Conservation (phyloP, 2,113 vertebrate genomes). For the Actinemys pallida region DNA sequence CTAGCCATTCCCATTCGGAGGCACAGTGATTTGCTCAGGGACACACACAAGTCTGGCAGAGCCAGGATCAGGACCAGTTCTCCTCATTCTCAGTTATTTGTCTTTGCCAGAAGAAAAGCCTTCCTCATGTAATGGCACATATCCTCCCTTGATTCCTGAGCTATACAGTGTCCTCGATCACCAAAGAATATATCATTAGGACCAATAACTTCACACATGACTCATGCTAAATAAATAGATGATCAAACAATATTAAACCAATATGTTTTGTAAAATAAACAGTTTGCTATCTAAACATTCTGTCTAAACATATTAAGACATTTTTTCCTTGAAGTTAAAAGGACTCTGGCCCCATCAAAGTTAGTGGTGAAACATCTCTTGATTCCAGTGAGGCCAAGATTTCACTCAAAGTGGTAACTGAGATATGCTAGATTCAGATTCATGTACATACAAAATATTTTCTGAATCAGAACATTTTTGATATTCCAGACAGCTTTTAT, state of each 20-base stretch:
- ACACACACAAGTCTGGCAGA: neutral
- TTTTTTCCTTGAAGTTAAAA: neutral
- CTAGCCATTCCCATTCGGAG: neutral
- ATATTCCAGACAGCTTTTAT: neutral
- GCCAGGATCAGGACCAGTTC: neutral
- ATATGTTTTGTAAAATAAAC: constrained; percentile 9
- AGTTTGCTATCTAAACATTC: neutral
- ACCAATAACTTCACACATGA: neutral
- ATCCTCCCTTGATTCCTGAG: neutral
- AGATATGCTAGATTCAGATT: neutral
- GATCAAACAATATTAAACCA: neutral
- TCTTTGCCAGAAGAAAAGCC: neutral
- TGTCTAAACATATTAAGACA: constrained; percentile 28
- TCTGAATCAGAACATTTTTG: neutral
- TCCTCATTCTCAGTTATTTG: neutral
- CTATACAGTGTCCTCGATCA: neutral
- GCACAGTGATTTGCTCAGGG: constrained; percentile 16
- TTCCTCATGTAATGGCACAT: neutral
- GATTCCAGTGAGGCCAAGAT: neutral
- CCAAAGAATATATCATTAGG: neutral
- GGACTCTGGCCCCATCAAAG: neutral
- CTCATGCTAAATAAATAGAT: neutral
- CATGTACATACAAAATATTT: neutral
- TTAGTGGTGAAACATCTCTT: neutral
- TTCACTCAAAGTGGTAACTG: neutral